Evolutionary conservation across 2,888 invertebrate genomes (phyloP), one percentile per base, ranked within the genome.

Genomic region (Scotopteryx bipunctaria): DNA sequence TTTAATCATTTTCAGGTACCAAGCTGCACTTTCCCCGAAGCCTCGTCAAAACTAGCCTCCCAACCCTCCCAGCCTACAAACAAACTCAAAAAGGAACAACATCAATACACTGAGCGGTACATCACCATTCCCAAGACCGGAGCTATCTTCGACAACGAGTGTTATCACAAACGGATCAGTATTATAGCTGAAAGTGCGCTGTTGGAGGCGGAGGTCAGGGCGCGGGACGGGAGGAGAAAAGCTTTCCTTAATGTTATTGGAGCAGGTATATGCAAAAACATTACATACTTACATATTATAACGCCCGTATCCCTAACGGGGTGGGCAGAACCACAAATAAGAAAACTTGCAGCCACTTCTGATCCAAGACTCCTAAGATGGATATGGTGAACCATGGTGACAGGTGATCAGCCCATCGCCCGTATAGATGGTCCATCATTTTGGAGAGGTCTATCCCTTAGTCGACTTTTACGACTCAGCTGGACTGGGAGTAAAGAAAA

Each of bases 201-300:
- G 0, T 64, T 93, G 11, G 94, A 94, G 50, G 93, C 93, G 0
- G 91, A 93, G 46, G 78, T 82, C 0, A 83, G 94, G 13, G 93
- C 92, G 0, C 75, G 75, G 8, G 79, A 78, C 0, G 83, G 74
- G 1, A 86, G 78, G 19, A 92, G 86, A 25, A 80, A 80, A 5
- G 94, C 93, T 0, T 94, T 88, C 61, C 64, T 94, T 0, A 94
- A 94, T 73, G 89, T 94, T 5, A 92, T 94, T 27, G 94, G 94
- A 11, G 57, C 58, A 23, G 64, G 56, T 64, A 43, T 33, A 16
- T 33, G 5, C 5, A 15, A 14, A 1, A 15, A 32, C n/a, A n/a
- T n/a, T n/a, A n/a, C n/a, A n/a, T n/a, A n/a, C n/a, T n/a, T n/a
- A n/a, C n/a, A n/a, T n/a, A n/a, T n/a, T n/a, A n/a, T n/a, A n/a